Evolutionary conservation across 2,113 vertebrate species (phyloP).

Genomic region (Antechinus stuartii): DNA sequence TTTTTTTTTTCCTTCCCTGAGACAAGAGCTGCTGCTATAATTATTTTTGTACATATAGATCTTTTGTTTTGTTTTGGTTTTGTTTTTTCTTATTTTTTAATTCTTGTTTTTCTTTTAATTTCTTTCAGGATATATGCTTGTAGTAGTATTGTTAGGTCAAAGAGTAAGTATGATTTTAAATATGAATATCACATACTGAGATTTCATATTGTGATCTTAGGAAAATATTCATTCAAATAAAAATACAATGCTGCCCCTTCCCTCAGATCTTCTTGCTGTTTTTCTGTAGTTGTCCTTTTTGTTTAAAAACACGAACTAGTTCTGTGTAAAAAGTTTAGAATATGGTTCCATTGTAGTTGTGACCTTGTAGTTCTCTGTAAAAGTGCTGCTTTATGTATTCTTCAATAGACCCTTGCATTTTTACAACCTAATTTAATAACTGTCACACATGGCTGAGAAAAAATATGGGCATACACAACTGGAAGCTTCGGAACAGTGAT

Average conservation of each 20-base stretch:
- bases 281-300: background rate
- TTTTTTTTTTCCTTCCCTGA: no score
- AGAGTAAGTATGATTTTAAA: no score
- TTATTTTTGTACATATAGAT: no score
- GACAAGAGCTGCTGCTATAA: no score
- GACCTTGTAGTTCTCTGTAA: constrained; percentile 60
- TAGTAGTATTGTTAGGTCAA: no score
- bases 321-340: constrained; percentile 42
- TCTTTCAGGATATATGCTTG: no score
- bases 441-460: constrained; percentile 40
- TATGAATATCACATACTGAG: background rate
- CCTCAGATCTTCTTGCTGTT: constrained; percentile 21
- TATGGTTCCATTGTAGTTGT: constrained; percentile 44
- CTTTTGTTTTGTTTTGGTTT: no score
- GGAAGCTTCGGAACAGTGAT: constrained; percentile 15
- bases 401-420: constrained; percentile 57
- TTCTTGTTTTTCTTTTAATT: no score
- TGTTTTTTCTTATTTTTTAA: no score
- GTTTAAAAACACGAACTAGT: constrained; percentile 19
- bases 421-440: constrained; percentile 56
- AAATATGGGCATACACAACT: constrained; percentile 33
- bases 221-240: constrained; percentile 31
- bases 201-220: background rate
- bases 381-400: constrained; percentile 57
- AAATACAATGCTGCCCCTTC: constrained; percentile 14